Evolutionary conservation across 2,888 invertebrate genomes (phyloP).

Genomic region (Osmoderma eremita): DNA sequence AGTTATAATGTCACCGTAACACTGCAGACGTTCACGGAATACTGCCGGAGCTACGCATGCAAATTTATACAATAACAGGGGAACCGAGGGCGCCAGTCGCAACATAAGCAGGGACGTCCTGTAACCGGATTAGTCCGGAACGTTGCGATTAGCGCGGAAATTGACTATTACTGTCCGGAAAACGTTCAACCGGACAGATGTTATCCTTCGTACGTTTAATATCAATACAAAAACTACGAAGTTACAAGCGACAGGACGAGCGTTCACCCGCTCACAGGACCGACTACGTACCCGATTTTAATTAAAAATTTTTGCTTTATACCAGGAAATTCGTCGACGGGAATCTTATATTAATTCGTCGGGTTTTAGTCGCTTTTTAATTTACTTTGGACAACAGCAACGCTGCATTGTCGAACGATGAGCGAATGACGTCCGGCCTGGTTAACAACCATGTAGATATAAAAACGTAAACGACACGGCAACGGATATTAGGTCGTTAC

Average conservation of each 20-base stretch:
- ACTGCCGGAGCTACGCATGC: slow-evolving; percentile 48
- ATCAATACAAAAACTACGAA: slow-evolving; percentile 38
- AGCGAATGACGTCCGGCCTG: neutral
- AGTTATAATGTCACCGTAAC: slow-evolving; percentile 27
- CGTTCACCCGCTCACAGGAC: slow-evolving; percentile 6
- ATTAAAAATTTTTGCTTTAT: slow-evolving; percentile 42
- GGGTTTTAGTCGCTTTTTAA: slow-evolving; percentile 28
- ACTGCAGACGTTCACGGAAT: slow-evolving; percentile 19
- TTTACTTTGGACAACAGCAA: slow-evolving; percentile 5
- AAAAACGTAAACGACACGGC: neutral
- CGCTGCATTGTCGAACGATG: neutral
- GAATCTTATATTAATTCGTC: slow-evolving; percentile 27
- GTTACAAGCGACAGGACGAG: slow-evolving; percentile 16
- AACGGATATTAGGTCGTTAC: neutral
- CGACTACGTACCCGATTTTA: slow-evolving; percentile 26
- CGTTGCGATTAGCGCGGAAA: slow-evolving; percentile 58
- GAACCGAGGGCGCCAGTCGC: slow-evolving; percentile 46
- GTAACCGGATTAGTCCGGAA: slow-evolving; percentile 57
- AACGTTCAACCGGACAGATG: slow-evolving; percentile 54
- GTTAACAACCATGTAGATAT: neutral
- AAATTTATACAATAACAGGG: slow-evolving; percentile 57
- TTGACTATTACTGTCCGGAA: slow-evolving; percentile 59
- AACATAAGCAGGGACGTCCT: slow-evolving; percentile 24
- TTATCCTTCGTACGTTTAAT: slow-evolving; percentile 48
- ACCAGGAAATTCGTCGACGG: slow-evolving; percentile 17